phyloP scores from a whole-genome alignment of 1,140 invertebrate genomes.

The Platorchestia sp. region DNA sequence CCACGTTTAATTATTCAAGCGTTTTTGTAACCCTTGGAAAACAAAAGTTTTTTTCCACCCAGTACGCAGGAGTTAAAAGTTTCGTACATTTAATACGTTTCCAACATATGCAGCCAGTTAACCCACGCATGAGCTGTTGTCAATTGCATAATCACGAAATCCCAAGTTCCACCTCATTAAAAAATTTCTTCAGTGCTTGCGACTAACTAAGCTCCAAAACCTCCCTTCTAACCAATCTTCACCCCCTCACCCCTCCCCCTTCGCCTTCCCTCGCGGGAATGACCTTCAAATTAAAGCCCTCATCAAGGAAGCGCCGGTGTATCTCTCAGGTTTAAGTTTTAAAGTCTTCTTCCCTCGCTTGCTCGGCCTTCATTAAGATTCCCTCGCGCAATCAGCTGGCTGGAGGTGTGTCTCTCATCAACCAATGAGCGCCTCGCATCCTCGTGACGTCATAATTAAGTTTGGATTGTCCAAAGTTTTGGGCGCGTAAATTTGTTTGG shows the following conservation, averaged over 20 bases:
- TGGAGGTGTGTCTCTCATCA: conserved; percentile 51
- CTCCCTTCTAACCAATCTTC: background rate
- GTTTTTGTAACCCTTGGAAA: too few species aligned
- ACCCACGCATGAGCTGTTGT: too few species aligned
- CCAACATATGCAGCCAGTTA: too few species aligned
- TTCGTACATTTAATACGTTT: too few species aligned
- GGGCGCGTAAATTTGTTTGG: conserved; percentile 43
- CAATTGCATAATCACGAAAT: too few species aligned
- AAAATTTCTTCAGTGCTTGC: too few species aligned
- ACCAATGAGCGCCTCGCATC: conserved; percentile 10
- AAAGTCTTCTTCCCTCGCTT: background rate
- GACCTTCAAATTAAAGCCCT: conserved; percentile 41
- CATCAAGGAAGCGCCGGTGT: background rate
- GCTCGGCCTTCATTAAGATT: conserved; percentile 31
- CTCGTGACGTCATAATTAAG: conserved; percentile 48
- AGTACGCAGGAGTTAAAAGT: too few species aligned
- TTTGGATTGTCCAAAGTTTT: conserved; percentile 49
- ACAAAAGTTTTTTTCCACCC: too few species aligned
- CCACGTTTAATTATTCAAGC: too few species aligned
- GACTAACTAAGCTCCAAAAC: too few species aligned
- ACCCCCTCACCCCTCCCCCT: background rate
- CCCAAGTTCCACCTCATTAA: too few species aligned
- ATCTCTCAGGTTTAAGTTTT: conserved; percentile 45
- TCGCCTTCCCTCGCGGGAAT: background rate
- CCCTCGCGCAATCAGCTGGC: conserved; percentile 36